A percentile compares a stretch with the other conserved stretches of the same genome.
phyloP scores from a whole-genome alignment of 2,113 vertebrate genomes.

The Nicator chloris region DNA sequence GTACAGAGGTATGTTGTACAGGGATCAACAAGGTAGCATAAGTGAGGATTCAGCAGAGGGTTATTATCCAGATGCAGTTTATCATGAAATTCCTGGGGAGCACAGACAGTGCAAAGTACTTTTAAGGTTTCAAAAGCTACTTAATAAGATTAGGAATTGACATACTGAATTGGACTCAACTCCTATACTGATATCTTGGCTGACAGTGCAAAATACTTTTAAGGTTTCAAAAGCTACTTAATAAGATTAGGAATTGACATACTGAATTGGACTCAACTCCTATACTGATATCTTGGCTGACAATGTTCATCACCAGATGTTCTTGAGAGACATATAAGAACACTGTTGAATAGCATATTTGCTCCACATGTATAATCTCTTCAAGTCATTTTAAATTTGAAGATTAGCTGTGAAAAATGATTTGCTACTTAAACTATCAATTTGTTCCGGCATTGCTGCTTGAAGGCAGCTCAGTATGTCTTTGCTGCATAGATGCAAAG shows the following conservation, averaged over 20 bases:
- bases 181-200: too few species aligned
- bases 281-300: not conserved
- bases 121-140: slow-evolving; percentile 16
- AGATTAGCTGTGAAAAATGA: slow-evolving; percentile 34
- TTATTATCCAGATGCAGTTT: slow-evolving; percentile 23
- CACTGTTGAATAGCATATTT: not conserved
- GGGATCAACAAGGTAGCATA: not conserved
- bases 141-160: slow-evolving; percentile 47
- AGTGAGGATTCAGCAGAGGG: not conserved
- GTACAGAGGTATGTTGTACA: not conserved
- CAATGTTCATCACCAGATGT: not conserved
- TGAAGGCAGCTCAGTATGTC: not conserved
- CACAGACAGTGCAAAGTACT: slow-evolving; percentile 2
- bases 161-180: slow-evolving; percentile 21
- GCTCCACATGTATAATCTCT: slow-evolving; percentile 1
- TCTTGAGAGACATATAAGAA: not conserved
- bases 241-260: slow-evolving; percentile 40
- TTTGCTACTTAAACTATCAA: slow-evolving; percentile 8
- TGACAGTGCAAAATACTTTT: slow-evolving; percentile 2
- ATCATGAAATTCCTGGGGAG: slow-evolving; percentile 2
- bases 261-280: slow-evolving; percentile 2
- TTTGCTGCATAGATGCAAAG: not conserved
- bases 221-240: slow-evolving; percentile 35
- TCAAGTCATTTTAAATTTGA: slow-evolving; percentile 24
- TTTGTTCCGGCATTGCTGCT: not conserved